Evolutionary conservation across 2,113 vertebrate species (phyloP).

Genomic region (Dicaeum eximium): DNA sequence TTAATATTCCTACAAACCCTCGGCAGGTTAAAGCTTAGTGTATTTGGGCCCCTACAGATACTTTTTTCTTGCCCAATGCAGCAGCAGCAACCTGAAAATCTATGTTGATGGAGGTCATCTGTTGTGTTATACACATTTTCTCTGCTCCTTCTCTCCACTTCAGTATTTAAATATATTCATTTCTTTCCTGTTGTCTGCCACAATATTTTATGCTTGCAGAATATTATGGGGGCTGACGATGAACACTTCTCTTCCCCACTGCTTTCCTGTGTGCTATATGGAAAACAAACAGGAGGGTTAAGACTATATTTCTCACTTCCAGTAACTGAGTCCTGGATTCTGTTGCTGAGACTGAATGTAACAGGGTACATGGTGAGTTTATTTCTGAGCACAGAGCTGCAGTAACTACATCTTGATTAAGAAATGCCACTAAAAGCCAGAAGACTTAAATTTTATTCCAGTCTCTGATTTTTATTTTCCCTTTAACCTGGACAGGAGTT

Average conservation of each 20-base stretch:
- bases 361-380: background rate
- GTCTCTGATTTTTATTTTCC: background rate
- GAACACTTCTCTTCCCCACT: background rate
- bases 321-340: background rate
- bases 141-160: background rate
- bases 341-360: background rate
- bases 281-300: background rate
- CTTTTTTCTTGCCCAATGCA: background rate
- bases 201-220: background rate
- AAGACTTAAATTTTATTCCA: background rate
- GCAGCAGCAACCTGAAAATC: background rate
- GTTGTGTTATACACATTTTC: background rate
- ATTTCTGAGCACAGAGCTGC: background rate
- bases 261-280: background rate
- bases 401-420: background rate
- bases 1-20: background rate
- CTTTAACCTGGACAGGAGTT: background rate
- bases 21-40: background rate
- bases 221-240: accelerated
- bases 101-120: background rate
- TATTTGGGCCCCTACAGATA: background rate
- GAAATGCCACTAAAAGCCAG: background rate
- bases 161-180: background rate
- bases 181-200: background rate
- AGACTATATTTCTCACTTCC: background rate